Evolutionary conservation across 2,797 vertebrate genomes (phyloP), one percentile per base, ranked within the genome.

Genomic region (Macroramphosus scolopax): DNA sequence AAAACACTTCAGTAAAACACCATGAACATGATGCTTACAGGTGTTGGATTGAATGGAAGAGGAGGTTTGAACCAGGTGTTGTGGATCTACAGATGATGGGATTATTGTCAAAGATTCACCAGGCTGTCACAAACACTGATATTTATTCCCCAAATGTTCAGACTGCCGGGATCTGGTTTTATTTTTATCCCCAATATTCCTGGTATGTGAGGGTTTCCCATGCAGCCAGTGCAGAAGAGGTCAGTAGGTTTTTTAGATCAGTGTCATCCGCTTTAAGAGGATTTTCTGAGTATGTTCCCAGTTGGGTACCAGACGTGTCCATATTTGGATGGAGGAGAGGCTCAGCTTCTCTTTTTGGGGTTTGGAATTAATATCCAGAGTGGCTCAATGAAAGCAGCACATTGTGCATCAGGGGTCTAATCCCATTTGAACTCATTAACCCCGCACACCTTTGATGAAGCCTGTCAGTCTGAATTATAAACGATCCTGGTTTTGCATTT

Each of bases 211-310:
- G 17, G 17, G 22, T 52, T 64, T 65, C 52, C 60, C 57, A 58
- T 51, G 52, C 5, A 41, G 31, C 17, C 57, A 28, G 34, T 1
- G 16, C 24, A 39, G 43, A 46, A 63, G 48, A 58, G 54, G 57
- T 72, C 59, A 70, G 20, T 43, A 60, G 41, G 25, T 65, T 54
- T 56, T 65, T 50, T 44, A 40, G 45, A 56, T 71, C 48, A 64
- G 44, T 71, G 55, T 69, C 67, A 67, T 67, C 35, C 6, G 4
- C 59, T 72, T 36, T 64, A 57, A 64, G 70, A 66, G 53, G 72
- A 65, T 72, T 70, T 76, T 37, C 53, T 22, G 34, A 61, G 42
- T 39, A 37, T 56, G 9, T 49, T 68, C 20, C 38, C 42, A 51
- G 30, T 26, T 3, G 13, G 53, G 51, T 40, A 47, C 29, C 52